Evolutionary conservation across 2,797 vertebrate species (phyloP).

Genomic region (Podarcis siculus): DNA sequence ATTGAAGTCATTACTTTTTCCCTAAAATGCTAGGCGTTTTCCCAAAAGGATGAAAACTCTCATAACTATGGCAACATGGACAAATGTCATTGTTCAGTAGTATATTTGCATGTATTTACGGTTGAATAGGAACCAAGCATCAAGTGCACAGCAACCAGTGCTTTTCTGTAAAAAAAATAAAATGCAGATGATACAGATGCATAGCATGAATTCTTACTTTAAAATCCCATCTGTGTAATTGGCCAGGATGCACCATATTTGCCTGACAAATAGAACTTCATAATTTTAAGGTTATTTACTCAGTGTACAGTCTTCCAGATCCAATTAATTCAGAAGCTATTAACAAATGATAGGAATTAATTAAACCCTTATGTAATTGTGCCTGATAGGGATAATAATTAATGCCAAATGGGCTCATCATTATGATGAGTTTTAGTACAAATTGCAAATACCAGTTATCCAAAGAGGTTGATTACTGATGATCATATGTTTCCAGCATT

Average conservation of each 20-base stretch:
- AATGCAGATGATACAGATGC: conserved; percentile 62
- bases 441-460: conserved; percentile 45
- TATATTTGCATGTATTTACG: conserved; percentile 48
- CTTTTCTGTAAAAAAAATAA: conserved; percentile 50
- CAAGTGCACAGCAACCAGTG: conserved; percentile 19
- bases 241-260: conserved; percentile 57
- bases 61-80: conserved; percentile 43
- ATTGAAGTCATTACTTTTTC: conserved; percentile 53
- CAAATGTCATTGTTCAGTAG: conserved; percentile 40
- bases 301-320: conserved; percentile 50
- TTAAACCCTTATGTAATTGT: conserved; percentile 49
- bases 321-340: conserved; percentile 57
- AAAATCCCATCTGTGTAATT: conserved; percentile 67
- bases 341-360: conserved; percentile 64
- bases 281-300: conserved; percentile 67
- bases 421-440: background rate
- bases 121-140: conserved; percentile 42
- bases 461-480: conserved; percentile 1
- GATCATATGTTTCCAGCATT: background rate
- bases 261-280: conserved; percentile 59
- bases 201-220: conserved; percentile 65
- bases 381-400: conserved; percentile 45
- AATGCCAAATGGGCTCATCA: conserved; percentile 47
- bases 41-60: conserved; percentile 27
- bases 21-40: conserved; percentile 39